Base-by-base conservation (phyloP, 2,113 vertebrate genomes). In the Toxotes chatareus region DNA sequence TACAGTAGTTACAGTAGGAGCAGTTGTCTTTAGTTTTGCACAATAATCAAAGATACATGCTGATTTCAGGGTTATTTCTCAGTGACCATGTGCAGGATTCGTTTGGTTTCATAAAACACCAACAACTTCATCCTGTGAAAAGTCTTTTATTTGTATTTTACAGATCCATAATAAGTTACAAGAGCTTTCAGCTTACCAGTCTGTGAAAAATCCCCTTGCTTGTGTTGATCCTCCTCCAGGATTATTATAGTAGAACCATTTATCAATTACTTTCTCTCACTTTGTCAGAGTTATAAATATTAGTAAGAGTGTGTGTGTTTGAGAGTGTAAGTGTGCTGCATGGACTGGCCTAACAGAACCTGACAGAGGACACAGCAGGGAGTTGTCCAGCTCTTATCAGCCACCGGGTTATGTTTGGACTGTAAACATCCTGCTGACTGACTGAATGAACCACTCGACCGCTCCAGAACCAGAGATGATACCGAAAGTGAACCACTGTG, bases 381-480 rank as follows among this genome's bases (percentile, higher is more conserved):
- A 85, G 73, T 14, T 19, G 1, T 87, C 79, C 78, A 77, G 75
- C 81, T 86, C 82, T 86, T 81, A 84, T 89, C 80, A 79, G 72
- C 74, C 73, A 19, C 62, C 31, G 47, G 83, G 79, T 86, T 78
- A 47, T 87, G 88, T 90, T 86, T 92, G 80, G 85, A 87, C 80
- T 81, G 86, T 88, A 93, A 93, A 91, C 80, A 86, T 89, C 87
- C 87, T 88, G 86, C 55, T 49, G 77, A 80, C 76, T 9, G 67
- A 61, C 66, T 74, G 55, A 81, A 68, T 36, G 13, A 89, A 73
- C 49, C 64, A 32, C 77, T 83, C 73, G 16, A 47, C 40, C 11
- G 0, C 47, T 56, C 42, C 62, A 85, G 78, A 72, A 32, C 59
- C 12, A 65, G 44, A 82, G 62, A 70, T 5, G 47, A 87, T 36